Evolutionary conservation across 2,888 invertebrate genomes (phyloP).

Genomic region (Tipula confusa): DNA sequence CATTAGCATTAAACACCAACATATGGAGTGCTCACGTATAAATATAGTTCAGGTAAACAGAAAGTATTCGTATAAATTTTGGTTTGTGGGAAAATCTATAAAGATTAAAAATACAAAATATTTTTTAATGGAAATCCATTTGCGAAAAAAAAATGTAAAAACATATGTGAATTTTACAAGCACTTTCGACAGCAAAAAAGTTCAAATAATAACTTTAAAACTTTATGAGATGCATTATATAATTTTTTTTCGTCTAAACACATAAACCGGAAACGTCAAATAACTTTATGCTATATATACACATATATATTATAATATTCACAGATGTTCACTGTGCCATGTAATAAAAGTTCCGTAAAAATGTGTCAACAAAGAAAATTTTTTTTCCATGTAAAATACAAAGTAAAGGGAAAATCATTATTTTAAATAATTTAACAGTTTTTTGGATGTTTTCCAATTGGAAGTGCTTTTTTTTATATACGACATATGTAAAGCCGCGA

Average conservation of each 20-base stretch:
- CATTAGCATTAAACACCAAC: neutral
- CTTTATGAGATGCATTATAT: neutral
- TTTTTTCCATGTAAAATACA: neutral
- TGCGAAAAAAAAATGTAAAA: neutral
- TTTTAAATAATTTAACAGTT: neutral
- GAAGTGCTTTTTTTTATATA: neutral
- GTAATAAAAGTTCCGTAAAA: neutral
- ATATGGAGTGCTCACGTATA: neutral
- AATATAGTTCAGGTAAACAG: neutral
- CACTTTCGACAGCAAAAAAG: neutral
- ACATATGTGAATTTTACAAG: neutral
- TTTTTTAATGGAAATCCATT: neutral
- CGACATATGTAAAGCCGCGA: neutral
- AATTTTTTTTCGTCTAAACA: neutral
- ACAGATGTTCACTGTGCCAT: neutral
- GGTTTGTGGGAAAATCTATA: neutral
- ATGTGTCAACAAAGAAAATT: conserved; percentile 5
- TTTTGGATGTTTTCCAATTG: neutral
- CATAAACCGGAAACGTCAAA: neutral
- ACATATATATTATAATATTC: neutral
- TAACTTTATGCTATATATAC: neutral
- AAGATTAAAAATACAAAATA: neutral
- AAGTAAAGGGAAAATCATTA: neutral
- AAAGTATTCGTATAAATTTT: neutral
- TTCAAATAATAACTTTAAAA: neutral